A percentile compares a stretch with the other conserved stretches of the same genome.
Conservation (phyloP, 2,113 vertebrate species). For the Choloepus hoffmanni region DNA sequence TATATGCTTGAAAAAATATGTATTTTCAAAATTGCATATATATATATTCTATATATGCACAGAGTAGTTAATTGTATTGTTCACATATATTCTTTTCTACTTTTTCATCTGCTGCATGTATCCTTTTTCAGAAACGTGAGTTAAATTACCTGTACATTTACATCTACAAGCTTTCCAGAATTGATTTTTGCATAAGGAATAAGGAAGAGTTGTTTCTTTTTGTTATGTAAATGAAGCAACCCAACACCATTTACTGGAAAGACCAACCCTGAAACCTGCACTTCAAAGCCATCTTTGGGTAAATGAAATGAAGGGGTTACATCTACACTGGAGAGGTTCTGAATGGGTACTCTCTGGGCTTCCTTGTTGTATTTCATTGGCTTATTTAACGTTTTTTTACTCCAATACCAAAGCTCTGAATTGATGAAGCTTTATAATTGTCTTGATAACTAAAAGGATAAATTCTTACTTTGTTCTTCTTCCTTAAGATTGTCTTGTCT, state of each 20-base stretch:
- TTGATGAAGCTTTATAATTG: neutral
- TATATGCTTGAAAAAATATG: too few relatives aligned
- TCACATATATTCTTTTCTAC: too few relatives aligned
- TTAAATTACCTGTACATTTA: neutral
- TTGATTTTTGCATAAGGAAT: neutral
- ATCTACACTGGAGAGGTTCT: neutral
- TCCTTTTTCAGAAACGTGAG: neutral
- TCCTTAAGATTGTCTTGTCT: neutral
- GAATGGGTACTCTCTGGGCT: neutral
- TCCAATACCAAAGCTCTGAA: neutral
- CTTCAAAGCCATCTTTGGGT: neutral
- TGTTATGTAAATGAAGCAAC: neutral
- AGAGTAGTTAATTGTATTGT: too few relatives aligned
- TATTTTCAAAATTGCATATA: too few relatives aligned
- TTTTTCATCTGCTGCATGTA: too few relatives aligned
- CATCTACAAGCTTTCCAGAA: neutral
- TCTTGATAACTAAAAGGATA: neutral
- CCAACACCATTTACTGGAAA: neutral
- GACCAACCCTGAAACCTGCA: neutral
- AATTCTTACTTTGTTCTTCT: neutral
- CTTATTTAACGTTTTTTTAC: slow-evolving; percentile 4
- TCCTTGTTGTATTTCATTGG: neutral
- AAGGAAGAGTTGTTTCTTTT: neutral
- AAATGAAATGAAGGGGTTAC: neutral
- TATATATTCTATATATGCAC: too few relatives aligned